phyloP scores from a whole-genome alignment of 1,140 invertebrate genomes.

The Cryptotermes secundus region DNA sequence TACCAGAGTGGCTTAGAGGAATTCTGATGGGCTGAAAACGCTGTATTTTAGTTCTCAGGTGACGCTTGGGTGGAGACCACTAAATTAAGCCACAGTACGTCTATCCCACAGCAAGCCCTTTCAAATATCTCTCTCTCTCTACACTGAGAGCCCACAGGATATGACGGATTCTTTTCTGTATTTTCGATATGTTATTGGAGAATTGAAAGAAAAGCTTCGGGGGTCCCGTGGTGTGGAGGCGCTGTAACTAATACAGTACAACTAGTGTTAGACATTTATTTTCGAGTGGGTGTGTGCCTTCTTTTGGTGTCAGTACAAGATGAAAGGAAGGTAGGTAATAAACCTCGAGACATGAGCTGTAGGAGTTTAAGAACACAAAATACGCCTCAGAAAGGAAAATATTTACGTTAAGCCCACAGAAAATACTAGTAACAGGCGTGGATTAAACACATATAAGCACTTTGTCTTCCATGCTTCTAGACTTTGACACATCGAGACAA shows the following conservation, averaged over 20 bases:
- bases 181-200: not conserved
- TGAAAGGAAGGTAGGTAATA: not conserved
- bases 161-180: not conserved
- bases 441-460: not conserved
- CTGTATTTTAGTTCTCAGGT: no score
- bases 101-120: no score
- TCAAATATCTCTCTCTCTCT: no score
- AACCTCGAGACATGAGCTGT: not conserved
- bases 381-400: not conserved
- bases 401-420: slow-evolving; percentile 12
- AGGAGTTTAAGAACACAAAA: not conserved
- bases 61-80: no score
- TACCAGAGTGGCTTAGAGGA: no score
- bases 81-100: no score
- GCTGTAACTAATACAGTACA: not conserved
- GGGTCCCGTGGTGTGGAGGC: not conserved
- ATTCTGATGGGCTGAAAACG: no score
- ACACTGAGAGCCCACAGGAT: no score
- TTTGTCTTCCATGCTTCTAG: no score
- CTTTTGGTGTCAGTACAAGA: not conserved
- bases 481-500: not conserved
- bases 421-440: not conserved
- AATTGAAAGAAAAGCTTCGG: not conserved
- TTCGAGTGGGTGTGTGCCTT: no score
- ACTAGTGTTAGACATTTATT: not conserved